A percentile compares a stretch with the other conserved stretches of the same genome.
Conservation (phyloP, 1,140 invertebrate species). For the Ceratina australensis region DNA sequence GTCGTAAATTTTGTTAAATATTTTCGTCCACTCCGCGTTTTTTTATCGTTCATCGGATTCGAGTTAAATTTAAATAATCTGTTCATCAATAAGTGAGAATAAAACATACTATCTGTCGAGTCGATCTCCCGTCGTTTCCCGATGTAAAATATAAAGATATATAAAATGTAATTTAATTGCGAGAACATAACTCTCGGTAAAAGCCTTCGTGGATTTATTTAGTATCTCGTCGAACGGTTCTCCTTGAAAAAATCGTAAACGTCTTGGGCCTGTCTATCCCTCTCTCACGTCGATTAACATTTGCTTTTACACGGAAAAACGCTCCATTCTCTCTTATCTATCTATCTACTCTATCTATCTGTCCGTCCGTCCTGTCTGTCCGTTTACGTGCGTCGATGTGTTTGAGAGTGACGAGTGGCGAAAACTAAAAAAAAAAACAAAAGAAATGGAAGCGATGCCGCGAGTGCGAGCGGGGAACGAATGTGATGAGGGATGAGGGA, state of each 20-base stretch:
- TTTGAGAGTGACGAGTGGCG: slow-evolving; percentile 34
- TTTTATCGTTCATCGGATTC: too few relatives aligned
- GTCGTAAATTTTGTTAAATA: background rate
- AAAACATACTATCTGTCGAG: too few relatives aligned
- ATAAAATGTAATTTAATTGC: too few relatives aligned
- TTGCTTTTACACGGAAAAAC: slow-evolving; percentile 2
- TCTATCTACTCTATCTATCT: slow-evolving; percentile 36
- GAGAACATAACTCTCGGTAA: slow-evolving; percentile 17
- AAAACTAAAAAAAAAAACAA: slow-evolving; percentile 39
- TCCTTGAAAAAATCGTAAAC: slow-evolving; percentile 52
- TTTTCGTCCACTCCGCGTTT: too few relatives aligned
- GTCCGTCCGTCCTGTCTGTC: slow-evolving; percentile 42
- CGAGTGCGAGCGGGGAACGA: slow-evolving; percentile 34
- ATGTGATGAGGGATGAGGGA: slow-evolving; percentile 49
- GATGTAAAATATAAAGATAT: too few relatives aligned
- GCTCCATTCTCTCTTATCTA: slow-evolving; percentile 6
- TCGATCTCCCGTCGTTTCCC: too few relatives aligned
- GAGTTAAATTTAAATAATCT: too few relatives aligned
- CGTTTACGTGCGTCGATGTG: slow-evolving; percentile 46
- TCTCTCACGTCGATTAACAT: background rate
- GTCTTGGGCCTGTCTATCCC: background rate
- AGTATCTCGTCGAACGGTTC: slow-evolving; percentile 27
- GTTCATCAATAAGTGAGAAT: too few relatives aligned
- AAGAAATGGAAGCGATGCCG: slow-evolving; percentile 28
- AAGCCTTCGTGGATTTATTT: background rate